Evolutionary conservation across 1,140 invertebrate species (phyloP).

Genomic region (Acromyrmex echinatior): DNA sequence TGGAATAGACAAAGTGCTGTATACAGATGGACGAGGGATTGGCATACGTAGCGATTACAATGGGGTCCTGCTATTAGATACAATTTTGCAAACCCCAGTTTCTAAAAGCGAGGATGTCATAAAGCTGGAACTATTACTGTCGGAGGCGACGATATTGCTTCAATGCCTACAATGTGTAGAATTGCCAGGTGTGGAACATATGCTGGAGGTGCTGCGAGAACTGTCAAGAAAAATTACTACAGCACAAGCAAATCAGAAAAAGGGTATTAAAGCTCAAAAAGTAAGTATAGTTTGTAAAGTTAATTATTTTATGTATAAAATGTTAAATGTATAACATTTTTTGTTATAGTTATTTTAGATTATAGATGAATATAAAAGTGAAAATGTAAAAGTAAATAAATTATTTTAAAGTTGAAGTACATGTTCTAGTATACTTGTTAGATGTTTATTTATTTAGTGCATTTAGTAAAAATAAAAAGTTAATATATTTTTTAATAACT

Average conservation of each 20-base stretch:
- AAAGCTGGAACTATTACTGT: slow-evolving; percentile 93
- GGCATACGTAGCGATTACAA: slow-evolving; percentile 96
- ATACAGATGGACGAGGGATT: slow-evolving; percentile 93
- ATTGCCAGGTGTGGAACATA: slow-evolving; percentile 91
- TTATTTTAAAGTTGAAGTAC: slow-evolving; percentile 4
- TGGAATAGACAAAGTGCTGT: slow-evolving; percentile 93
- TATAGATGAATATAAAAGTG: background rate
- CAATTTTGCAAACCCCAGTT: slow-evolving; percentile 94
- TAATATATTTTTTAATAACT: background rate
- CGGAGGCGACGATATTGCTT: slow-evolving; percentile 94
- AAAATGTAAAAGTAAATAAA: background rate
- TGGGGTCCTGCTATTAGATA: slow-evolving; percentile 95
- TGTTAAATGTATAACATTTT: background rate
- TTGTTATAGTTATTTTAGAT: background rate
- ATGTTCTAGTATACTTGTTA: background rate
- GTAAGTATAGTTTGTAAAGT: slow-evolving; percentile 83
- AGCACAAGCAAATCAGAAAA: slow-evolving; percentile 91
- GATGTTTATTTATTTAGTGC: background rate
- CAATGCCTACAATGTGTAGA: slow-evolving; percentile 92
- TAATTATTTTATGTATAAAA: background rate
- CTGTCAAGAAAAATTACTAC: slow-evolving; percentile 91
- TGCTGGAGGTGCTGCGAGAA: slow-evolving; percentile 92
- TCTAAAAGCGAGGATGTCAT: slow-evolving; percentile 91
- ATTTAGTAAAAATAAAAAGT: background rate
- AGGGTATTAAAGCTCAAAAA: slow-evolving; percentile 95